Conservation (phyloP, 2,797 vertebrate species). For the Podarcis siculus region DNA sequence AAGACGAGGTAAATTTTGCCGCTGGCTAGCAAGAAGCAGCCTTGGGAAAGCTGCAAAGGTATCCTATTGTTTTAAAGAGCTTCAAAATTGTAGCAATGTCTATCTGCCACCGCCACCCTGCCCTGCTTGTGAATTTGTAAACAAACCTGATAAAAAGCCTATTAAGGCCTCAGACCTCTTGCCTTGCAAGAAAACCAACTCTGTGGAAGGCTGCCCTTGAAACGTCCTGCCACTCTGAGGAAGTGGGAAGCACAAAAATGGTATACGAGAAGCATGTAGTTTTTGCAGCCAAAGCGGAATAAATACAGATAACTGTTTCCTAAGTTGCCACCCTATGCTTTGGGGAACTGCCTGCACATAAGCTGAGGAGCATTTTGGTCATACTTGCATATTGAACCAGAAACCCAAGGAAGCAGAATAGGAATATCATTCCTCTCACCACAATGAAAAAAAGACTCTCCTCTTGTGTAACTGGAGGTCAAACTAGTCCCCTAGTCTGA, state of each 20-base stretch:
- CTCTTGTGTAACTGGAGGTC: neutral
- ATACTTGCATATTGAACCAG: neutral
- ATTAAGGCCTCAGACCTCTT: neutral
- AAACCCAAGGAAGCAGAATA: neutral
- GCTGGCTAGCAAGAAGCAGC: neutral
- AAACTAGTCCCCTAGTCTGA: neutral
- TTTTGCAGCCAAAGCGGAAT: slow-evolving; percentile 12
- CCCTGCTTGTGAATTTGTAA: neutral
- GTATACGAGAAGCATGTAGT: slow-evolving; percentile 29
- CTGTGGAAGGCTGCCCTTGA: neutral
- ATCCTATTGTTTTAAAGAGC: neutral
- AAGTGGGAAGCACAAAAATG: neutral
- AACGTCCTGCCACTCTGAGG: neutral
- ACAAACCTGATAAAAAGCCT: neutral
- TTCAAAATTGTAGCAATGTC: neutral
- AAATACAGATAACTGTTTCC: neutral
- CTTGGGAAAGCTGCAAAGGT: neutral
- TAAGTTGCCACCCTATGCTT: neutral
- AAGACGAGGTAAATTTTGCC: too few relatives aligned
- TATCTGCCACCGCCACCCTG: neutral
- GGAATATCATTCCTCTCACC: neutral
- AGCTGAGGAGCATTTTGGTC: neutral
- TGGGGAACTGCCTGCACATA: neutral
- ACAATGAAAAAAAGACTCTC: neutral
- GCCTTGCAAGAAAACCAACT: neutral